A percentile compares a stretch with the other conserved stretches of the same genome.
phyloP scores from a whole-genome alignment of 2,797 vertebrate genomes.

The Craterocephalus amniculus region DNA sequence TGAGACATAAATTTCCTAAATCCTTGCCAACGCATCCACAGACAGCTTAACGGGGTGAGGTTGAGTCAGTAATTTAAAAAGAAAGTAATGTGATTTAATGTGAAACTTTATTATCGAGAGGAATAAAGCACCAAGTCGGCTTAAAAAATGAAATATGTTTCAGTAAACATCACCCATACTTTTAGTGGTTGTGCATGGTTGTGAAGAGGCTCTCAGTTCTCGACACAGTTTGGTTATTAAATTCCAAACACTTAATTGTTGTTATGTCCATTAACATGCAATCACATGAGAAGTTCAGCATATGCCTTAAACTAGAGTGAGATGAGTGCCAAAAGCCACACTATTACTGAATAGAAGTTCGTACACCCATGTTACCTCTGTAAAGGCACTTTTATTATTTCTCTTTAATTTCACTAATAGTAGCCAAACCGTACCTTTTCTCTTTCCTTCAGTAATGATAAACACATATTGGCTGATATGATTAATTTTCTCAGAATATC shows the following conservation, averaged over 20 bases:
- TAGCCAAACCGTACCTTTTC: background rate
- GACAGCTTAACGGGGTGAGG: slow-evolving; percentile 38
- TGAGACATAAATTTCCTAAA: slow-evolving; percentile 78
- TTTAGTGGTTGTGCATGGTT: slow-evolving; percentile 5
- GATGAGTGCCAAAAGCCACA: background rate
- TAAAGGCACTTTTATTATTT: background rate
- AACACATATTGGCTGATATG: slow-evolving; percentile 18
- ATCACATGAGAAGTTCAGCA: background rate
- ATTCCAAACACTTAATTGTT: background rate
- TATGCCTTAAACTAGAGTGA: slow-evolving; percentile 1
- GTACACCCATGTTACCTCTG: background rate
- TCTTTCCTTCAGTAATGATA: slow-evolving; percentile 1
- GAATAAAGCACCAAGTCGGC: slow-evolving; percentile 25
- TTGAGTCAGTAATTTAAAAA: slow-evolving; percentile 26
- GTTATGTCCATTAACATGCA: slow-evolving; percentile 1
- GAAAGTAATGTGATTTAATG: slow-evolving; percentile 42
- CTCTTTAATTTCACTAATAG: background rate
- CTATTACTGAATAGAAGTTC: background rate
- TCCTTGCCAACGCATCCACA: slow-evolving; percentile 65
- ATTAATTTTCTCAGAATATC: slow-evolving; percentile 15
- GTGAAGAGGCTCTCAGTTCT: background rate
- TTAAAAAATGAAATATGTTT: slow-evolving; percentile 14
- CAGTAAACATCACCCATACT: slow-evolving; percentile 1
- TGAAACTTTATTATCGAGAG: slow-evolving; percentile 51
- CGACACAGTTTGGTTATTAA: background rate